Evolutionary conservation across 2,113 vertebrate species (phyloP), one percentile per base, ranked within the genome.

Genomic region (Sapayoa aenigma): DNA sequence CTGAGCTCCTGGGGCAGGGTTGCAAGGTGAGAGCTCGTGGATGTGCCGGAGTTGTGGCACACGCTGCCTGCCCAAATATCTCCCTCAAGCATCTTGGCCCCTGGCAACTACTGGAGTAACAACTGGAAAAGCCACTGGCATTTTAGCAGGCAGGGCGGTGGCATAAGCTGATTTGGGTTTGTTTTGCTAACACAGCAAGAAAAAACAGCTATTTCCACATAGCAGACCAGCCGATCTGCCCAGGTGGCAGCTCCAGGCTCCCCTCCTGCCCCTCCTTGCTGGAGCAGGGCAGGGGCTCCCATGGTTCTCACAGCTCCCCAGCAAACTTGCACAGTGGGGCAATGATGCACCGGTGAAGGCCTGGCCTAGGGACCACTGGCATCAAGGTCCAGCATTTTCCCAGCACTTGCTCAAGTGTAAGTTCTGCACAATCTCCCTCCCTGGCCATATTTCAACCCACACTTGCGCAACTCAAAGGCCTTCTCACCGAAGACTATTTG

Each of bases 321-420:
- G 22, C 9, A 19, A 1, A 0, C 24, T 30, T 27, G 30, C 46
- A 41, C 7, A 10, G 66, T 46, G 37, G 11, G 25, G 7, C 60
- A 49, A 27, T 2, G 3, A n/a, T 35, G 44, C 31, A 28, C 3
- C 2, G 16, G 20, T 5, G 66, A 71, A 55, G 35, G 16, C 13
- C 9, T 5, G 2, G 62, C 6, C 18, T 1, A 0, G 28, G 7
- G 37, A 16, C 50, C 56, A 22, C 52, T 6, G 9, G 21, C 46
- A 84, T 12, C 23, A 7, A 0, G 0, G 9, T 9, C n/a, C 62
- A 47, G 33, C 2, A 1, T 23, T 65, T 52, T 42, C 39, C 42
- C 44, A 52, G 49, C 5, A 1, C 42, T 53, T 2, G 0, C 46
- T 35, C 49, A 58, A 15, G 35, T 9, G 3, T 0, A 1, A 80